phyloP scores from a whole-genome alignment of 2,797 vertebrate species.

The Catamblyrhynchus diadema region DNA sequence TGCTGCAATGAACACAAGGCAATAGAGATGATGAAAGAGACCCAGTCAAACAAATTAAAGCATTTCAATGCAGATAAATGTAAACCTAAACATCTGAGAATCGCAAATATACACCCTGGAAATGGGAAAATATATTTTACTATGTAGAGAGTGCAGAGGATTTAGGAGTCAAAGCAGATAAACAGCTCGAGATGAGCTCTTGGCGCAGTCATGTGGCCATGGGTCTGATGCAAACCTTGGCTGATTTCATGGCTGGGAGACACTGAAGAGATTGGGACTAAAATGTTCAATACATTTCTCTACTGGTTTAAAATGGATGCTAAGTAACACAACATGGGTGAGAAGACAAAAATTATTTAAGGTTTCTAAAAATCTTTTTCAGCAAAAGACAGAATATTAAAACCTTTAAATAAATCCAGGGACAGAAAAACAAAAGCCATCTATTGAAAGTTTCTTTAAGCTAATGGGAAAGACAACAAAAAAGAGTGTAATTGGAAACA shows the following conservation, averaged over 20 bases:
- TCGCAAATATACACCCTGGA: not conserved
- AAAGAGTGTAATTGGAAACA: not conserved
- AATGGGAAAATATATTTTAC: not conserved
- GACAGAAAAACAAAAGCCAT: not conserved
- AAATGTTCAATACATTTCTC: not conserved
- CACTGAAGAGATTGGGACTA: not conserved
- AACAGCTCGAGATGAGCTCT: not conserved
- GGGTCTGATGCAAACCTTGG: not conserved
- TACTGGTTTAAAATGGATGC: not conserved
- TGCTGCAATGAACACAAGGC: not conserved
- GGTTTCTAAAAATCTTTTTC: not conserved
- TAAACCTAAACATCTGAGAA: not conserved
- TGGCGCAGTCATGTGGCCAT: not conserved
- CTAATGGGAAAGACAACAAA: not conserved
- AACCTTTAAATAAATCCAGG: not conserved
- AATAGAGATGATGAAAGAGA: not conserved
- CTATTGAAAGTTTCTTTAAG: not conserved
- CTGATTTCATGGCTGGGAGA: not conserved
- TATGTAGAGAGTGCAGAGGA: not conserved
- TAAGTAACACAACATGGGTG: fast-evolving
- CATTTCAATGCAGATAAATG: not conserved
- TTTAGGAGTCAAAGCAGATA: not conserved
- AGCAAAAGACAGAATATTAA: not conserved
- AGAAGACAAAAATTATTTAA: not conserved
- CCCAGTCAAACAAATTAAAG: not conserved